Evolutionary conservation across 2,797 vertebrate species (phyloP), one percentile per base, ranked within the genome.

Genomic region (Hyperoplus lanceolatus): DNA sequence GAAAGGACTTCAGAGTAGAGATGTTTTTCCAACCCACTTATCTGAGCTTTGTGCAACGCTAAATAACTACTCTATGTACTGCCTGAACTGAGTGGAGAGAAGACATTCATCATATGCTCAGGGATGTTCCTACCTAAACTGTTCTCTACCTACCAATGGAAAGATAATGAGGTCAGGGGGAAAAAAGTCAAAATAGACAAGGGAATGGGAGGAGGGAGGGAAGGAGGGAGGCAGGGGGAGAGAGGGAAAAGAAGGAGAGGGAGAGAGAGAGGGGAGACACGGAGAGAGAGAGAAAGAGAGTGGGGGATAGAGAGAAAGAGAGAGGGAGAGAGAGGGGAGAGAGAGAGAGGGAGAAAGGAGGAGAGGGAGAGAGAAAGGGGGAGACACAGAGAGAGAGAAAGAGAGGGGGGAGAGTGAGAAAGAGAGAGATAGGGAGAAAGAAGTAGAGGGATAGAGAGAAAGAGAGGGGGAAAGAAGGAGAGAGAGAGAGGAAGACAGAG

Each of bases 61-160:
- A 46, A 29, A 29, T 29, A 29, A 29, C 29, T 29, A 29, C 29
- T 29, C 84, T 69, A 39, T 66, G 69, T 43, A 68, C 51, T 21
- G 73, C 69, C 54, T 74, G 56, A 70, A 54, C 65, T 73, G 72
- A 79, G 76, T 53, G 65, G 41, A 58, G 70, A 80, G 70, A 42
- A 72, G 70, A 77, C 83, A 90, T 88, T 90, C 86, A 89, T 90
- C 84, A 89, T 72, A 73, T 58, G 77, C 80, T 69, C 56, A 15
- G 73, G 80, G 80, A 86, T 79, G 80, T 71, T 85, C 78, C 45
- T 87, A 85, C 78, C 45, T 87, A 85, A 87, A 87, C 80, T 81
- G 74, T 68, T 81, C 67, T 61, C 69, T 77, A 83, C 75, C 80
- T 87, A 75, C 70, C 60, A 55, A 76, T 9, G 73, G 73, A 75